Percentiles rank a stretch among this genome's conserved stretches.
phyloP scores from a whole-genome alignment of 1,140 invertebrate genomes.

The Drosophila nigrodunni region DNA sequence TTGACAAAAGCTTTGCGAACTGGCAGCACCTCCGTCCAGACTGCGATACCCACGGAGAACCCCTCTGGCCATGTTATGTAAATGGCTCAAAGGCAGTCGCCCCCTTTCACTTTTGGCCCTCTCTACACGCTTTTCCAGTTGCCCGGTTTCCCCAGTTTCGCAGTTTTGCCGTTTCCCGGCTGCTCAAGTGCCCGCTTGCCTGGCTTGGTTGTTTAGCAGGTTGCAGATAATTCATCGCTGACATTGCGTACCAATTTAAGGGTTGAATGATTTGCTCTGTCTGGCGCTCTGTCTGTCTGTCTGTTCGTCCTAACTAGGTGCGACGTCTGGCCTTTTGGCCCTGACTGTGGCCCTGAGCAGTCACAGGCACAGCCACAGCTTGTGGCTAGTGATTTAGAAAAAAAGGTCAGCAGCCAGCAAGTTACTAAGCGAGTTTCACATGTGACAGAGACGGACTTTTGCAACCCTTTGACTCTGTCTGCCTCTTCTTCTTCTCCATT shows the following conservation, averaged over 20 bases:
- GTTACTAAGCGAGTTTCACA: constrained; percentile 60
- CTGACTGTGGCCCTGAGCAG: constrained; percentile 48
- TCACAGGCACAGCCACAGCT: constrained; percentile 42
- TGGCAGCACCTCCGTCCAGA: neutral
- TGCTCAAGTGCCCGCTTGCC: constrained; percentile 28
- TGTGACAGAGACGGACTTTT: constrained; percentile 26
- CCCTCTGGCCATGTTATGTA: constrained; percentile 54
- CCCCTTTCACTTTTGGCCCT: neutral
- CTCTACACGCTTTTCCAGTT: neutral
- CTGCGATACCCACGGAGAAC: neutral
- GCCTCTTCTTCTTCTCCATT: neutral
- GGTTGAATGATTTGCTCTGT: constrained; percentile 77
- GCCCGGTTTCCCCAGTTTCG: neutral
- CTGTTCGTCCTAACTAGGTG: constrained; percentile 60
- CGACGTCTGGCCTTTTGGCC: constrained; percentile 65
- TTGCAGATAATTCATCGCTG: constrained; percentile 83
- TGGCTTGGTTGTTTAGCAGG: constrained; percentile 74
- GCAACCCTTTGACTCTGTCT: constrained; percentile 42
- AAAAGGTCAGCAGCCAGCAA: constrained; percentile 75
- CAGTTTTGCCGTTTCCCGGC: neutral
- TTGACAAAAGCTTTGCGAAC: constrained; percentile 73
- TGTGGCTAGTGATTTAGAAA: constrained; percentile 79
- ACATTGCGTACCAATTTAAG: constrained; percentile 83
- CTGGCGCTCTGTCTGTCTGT: constrained; percentile 25
- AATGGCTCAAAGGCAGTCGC: constrained; percentile 66